A percentile compares a stretch with the other conserved stretches of the same genome.
Evolutionary conservation across 2,113 vertebrate species (phyloP).

Genomic region (Falco punctatus): DNA sequence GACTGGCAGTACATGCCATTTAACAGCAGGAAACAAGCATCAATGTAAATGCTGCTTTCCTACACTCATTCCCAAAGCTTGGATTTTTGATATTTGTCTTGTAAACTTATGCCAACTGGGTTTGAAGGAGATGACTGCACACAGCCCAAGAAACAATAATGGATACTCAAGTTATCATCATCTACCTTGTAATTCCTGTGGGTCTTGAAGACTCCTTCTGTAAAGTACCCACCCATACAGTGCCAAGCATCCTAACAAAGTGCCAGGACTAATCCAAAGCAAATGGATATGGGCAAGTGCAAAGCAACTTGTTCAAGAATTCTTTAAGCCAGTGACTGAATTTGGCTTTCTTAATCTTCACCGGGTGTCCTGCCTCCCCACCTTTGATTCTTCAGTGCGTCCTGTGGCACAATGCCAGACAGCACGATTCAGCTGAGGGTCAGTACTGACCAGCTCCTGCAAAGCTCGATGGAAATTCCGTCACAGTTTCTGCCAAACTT

Average conservation of each 20-base stretch:
- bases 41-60: neutral
- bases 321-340: neutral
- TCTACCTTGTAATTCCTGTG: neutral
- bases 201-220: neutral
- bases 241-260: neutral
- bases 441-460: neutral
- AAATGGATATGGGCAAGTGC: neutral
- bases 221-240: neutral
- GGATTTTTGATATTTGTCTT: neutral
- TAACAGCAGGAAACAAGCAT: neutral
- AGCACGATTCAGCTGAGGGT: rapidly evolving
- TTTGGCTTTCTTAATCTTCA: neutral
- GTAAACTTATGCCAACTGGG: neutral
- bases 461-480: neutral
- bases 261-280: neutral
- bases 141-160: neutral
- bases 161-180: neutral
- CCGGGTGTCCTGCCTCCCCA: neutral
- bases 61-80: neutral
- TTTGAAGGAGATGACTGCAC: neutral
- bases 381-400: neutral
- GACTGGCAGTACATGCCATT: rapidly evolving
- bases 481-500: neutral
- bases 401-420: neutral
- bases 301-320: neutral